Base-by-base conservation (phyloP, 2,888 invertebrate species). In the Brachyptera putata region DNA sequence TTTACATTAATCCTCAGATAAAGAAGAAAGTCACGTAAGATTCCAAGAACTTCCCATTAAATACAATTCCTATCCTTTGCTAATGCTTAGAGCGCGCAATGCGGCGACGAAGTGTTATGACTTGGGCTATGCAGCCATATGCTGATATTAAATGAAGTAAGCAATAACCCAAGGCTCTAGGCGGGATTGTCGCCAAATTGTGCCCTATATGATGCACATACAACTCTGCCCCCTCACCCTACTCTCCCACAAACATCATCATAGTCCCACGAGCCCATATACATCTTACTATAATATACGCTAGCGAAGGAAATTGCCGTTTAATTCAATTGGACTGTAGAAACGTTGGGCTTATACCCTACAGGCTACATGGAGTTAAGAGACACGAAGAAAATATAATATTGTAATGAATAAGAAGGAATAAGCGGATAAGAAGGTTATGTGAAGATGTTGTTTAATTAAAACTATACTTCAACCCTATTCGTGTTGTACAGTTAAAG, bases 251-350 rank as follows among this genome's bases (percentile, higher is more conserved):
- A n/a, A n/a, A n/a, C n/a, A n/a, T n/a, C n/a, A n/a, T n/a, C n/a
- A 24, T 24, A 25, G 39, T 14, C 2, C 18, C 46, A 16, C 37
- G 43, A 16, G n/a, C n/a, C n/a, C n/a, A n/a, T n/a, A 43, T 43
- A 43, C 21, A 18, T 43, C 43, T 43, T 43, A 3, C 43, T n/a
- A 39, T 14, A 55, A 39, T 57, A 43, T 43, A 48, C 37, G 36
- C 59, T 37, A 46, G 22, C 16, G 37, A n/a, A 58, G 57, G 60
- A 62, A 60, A 62, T 60, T 62, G 57, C 56, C 62, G 60, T 62
- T 60, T 62, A 62, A 62, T 62, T 62, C 62, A 62, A 62, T 62
- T 62, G 62, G 50, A 46, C 48, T 34, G 48, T 46, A 41, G 21
- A 18, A 43, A 18, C 43, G 21, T 18, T 43, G 21, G 43, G 30